Percentiles rank a stretch among this genome's conserved stretches.
phyloP scores from a whole-genome alignment of 64 coral and sea anemone species.

The Hydrozoanthus tunicans region DNA sequence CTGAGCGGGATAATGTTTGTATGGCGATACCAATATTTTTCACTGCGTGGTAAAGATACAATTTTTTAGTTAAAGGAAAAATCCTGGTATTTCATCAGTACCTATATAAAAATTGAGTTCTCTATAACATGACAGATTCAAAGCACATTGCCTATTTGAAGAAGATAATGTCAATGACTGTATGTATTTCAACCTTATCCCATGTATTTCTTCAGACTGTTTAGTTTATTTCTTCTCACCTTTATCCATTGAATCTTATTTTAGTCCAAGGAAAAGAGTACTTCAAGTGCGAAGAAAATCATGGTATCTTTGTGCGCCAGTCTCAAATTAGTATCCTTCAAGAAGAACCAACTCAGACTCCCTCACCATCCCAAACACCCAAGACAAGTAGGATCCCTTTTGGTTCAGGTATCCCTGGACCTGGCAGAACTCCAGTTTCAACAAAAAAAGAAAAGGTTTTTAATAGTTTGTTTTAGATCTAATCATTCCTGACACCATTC shows the following conservation, averaged over 20 bases:
- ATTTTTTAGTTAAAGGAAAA: too few species aligned
- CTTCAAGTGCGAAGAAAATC: slow-evolving; percentile 92
- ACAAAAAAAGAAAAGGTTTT: slow-evolving; percentile 35
- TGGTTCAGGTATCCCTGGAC: slow-evolving; percentile 47
- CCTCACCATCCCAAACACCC: slow-evolving; percentile 3
- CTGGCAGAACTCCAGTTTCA: slow-evolving; percentile 31
- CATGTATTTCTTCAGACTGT: too few species aligned
- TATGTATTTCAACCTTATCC: too few species aligned
- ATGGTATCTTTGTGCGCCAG: slow-evolving; percentile 99
- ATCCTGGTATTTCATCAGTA: too few species aligned
- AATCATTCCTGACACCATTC: too few species aligned
- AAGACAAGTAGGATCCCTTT: neutral
- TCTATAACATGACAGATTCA: too few species aligned
- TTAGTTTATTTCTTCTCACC: neutral
- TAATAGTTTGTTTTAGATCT: neutral
- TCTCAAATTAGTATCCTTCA: slow-evolving; percentile 59
- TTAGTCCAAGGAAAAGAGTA: slow-evolving; percentile 98
- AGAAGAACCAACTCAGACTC: slow-evolving; percentile 7
- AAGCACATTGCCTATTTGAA: too few species aligned
- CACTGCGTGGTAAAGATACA: too few species aligned
- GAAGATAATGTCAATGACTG: too few species aligned
- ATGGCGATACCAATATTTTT: too few species aligned
- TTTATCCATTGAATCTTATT: slow-evolving; percentile 1
- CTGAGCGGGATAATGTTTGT: too few species aligned
- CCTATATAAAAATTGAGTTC: too few species aligned